Evolutionary conservation across 2,888 invertebrate species (phyloP).

Genomic region (Galerucella nymphaeae): DNA sequence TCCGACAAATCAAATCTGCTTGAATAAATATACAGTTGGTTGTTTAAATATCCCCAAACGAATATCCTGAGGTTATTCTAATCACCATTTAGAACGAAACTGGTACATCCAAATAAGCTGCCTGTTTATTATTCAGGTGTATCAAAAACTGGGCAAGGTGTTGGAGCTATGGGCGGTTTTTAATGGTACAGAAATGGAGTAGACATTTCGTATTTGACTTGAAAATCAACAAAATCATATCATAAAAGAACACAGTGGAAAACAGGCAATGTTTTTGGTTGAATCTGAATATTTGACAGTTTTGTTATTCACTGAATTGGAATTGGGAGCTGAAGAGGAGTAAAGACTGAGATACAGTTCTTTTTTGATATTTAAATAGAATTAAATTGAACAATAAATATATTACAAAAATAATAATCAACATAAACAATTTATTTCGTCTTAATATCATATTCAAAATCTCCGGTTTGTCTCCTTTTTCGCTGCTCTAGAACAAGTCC

Average conservation of each 20-base stretch:
- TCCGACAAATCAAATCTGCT: no score
- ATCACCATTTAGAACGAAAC: conserved; percentile 2
- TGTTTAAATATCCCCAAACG: conserved; percentile 10
- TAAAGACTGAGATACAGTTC: no score
- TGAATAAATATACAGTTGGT: background rate
- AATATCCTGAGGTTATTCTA: conserved; percentile 1
- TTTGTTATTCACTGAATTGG: no score
- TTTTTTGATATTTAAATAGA: no score
- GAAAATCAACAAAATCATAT: no score
- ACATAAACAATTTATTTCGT: background rate
- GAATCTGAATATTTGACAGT: no score
- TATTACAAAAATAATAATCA: background rate
- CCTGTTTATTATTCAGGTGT: conserved; percentile 1
- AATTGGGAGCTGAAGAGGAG: no score
- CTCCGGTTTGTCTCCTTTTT: background rate
- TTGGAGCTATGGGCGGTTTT: conserved; percentile 3
- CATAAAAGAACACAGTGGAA: no score
- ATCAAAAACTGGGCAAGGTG: conserved; percentile 10
- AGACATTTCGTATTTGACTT: background rate
- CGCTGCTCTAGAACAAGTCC: background rate
- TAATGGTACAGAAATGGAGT: background rate
- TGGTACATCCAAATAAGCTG: background rate
- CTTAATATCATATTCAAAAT: background rate
- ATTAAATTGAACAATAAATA: no score
- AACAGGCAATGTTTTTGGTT: no score